Evolutionary conservation across 1,140 invertebrate species (phyloP), one percentile per base, ranked within the genome.

Genomic region (Drosophila tristis): DNA sequence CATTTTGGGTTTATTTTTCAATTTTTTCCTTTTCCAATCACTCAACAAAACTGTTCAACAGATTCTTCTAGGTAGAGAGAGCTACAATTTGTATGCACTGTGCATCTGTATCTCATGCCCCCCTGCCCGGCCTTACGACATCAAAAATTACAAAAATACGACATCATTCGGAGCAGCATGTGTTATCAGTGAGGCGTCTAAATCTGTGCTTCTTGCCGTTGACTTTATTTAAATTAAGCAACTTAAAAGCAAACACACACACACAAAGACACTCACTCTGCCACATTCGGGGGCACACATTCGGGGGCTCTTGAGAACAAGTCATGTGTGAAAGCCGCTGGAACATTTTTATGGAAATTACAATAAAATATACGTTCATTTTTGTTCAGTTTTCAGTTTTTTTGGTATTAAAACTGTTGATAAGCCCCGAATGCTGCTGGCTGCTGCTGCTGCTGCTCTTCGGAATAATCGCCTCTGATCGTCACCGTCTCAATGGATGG

Each of bases 151-250:
- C 78, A 16, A 16, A 63, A 54, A 58, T 39, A 39, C 35, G 35
- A 11, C 35, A 55, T 67, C 80, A 77, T 74, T 74, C 79, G 74
- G 57, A 73, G 74, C 75, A 74, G 49, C 49, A 73, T 82, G 60
- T 66, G 72, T 84, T 90, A 87, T 87, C 84, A 82, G 79, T 63
- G 29, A 70, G 67, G 77, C 74, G 72, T 73, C 65, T 60, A 67
- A 58, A 67, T 39, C 35, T 39, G 61, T 59, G 60, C 31, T 47
- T 72, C 56, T 70, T 65, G 74, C 44, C 51, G 60, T 59, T 62
- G 74, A 61, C 75, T 85, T 77, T 81, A 86, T 86, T 86, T 75
- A 90, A 89, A 87, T 87, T 66, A 90, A 84, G 84, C 84, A 87
- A 87, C 82, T 79, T 64, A 50, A 74, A 68, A 56, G 60, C 59